Evolutionary conservation across 2,888 invertebrate genomes (phyloP), one percentile per base, ranked within the genome.

Genomic region (Pemphredon lugubris): DNA sequence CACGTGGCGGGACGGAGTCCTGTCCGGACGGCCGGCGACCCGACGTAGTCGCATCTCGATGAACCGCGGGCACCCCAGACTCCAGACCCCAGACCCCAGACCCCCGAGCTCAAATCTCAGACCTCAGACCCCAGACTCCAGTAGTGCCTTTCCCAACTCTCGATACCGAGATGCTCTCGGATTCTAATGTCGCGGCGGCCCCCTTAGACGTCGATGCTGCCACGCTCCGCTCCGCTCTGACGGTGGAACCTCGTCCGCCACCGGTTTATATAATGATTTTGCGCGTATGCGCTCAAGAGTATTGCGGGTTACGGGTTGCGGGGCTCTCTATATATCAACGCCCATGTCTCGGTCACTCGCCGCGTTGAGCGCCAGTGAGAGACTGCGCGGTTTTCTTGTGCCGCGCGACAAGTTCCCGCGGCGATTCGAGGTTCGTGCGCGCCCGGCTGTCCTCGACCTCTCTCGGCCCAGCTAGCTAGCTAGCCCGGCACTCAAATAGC

Each of bases 361-460:
- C 84, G 81, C 84, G 81, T 74, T 77, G 76, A 81, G 79, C 83
- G 85, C 79, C 78, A 75, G 80, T 77, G 81, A 84, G 78, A 83
- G 84, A 87, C 87, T 86, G 84, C 66, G 74, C 73, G 73, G 30
- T 69, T 73, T 71, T 63, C 57, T 74, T 75, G 79, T 75, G 81
- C 55, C 70, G 78, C 71, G 71, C 81, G 77, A 65, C 71, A 77
- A 77, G 69, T 77, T 79, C 74, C 69, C 79, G 77, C 77, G 73
- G 72, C 18, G 67, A 50, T 55, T 60, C 68, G 66, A 40, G 74
- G 65, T 54, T 73, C 67, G 66, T 65, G 67, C 66, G 57, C 67
- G 54, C 55, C 77, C 83, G 81, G 82, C 68, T 30, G 57, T 68
- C 77, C 73, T 80, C 84, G 84, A 73, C 60, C 74, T 42, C 55